These are phyloP conservation scores for Alligator mississippiensis DNA, from an alignment of 2,113 vertebrate species.

Conservation along the genomic window DNA sequence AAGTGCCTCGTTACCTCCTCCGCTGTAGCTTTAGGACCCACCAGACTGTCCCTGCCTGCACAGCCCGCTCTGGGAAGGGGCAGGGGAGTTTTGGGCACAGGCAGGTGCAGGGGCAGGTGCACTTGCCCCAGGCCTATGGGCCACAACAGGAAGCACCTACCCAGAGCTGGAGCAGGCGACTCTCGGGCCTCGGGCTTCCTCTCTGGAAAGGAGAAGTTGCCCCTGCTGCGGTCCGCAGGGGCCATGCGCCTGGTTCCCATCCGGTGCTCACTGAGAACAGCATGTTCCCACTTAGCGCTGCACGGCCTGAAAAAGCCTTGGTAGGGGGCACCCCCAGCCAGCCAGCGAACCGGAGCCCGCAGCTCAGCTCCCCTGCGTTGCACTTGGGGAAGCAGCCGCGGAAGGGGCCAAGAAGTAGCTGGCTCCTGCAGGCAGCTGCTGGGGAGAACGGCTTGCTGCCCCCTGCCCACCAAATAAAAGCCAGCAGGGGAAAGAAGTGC, in stretches of 20 bases:
- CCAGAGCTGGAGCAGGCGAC: not conserved
- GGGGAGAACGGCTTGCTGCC: too few species aligned
- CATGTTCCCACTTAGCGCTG: too few species aligned
- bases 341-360: too few species aligned
- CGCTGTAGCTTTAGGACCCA: too few species aligned
- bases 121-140: fast-evolving
- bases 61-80: too few species aligned
- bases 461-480: too few species aligned
- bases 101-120: fast-evolving
- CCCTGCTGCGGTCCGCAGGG: not conserved
- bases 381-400: not conserved
- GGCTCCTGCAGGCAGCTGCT: too few species aligned
- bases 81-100: fast-evolving
- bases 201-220: slow-evolving; percentile 53
- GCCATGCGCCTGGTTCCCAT: not conserved
- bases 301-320: fast-evolving
- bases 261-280: not conserved
- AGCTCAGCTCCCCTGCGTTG: not conserved
- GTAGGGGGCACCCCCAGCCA: fast-evolving
- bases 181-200: slow-evolving; percentile 4
- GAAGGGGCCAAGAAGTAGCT: too few species aligned
- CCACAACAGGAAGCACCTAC: not conserved
- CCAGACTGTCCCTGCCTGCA: too few species aligned
- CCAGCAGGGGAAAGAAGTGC: too few species aligned
- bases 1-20: too few species aligned